These are phyloP conservation scores for Cephalophus harveyi DNA, from an alignment of 2,113 vertebrate genomes.

Conservation along the genomic window DNA sequence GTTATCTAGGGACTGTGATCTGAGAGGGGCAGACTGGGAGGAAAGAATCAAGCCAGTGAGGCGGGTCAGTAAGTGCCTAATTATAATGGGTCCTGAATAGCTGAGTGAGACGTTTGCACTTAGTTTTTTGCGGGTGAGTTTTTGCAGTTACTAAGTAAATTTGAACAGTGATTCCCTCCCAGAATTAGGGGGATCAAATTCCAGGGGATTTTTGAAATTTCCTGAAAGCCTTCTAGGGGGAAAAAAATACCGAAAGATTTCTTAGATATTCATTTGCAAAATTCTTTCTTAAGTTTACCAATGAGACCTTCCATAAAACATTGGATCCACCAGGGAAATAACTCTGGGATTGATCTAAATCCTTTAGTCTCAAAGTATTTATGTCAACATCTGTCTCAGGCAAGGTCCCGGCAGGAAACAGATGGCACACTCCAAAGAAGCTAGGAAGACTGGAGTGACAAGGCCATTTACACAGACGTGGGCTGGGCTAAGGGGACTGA, in stretches of 20 bases:
- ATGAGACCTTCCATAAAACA: slow-evolving; percentile 58
- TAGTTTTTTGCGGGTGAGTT: neutral
- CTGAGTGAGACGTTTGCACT: neutral
- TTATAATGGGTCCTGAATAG: neutral
- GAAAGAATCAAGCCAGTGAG: neutral
- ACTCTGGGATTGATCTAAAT: slow-evolving; percentile 72
- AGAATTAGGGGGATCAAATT: neutral
- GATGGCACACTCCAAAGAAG: slow-evolving; percentile 44
- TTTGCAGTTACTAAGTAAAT: neutral
- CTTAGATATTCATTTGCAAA: slow-evolving; percentile 59
- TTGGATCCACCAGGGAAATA: slow-evolving; percentile 66
- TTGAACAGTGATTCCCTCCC: neutral
- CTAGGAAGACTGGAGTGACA: neutral
- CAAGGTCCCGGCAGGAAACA: slow-evolving; percentile 58
- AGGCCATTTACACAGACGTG: slow-evolving; percentile 35
- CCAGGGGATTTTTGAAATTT: slow-evolving; percentile 26
- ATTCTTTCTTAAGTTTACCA: slow-evolving; percentile 59
- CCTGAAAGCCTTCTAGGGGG: neutral
- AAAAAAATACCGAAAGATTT: neutral
- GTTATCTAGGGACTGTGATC: neutral
- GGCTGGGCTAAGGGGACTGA: neutral
- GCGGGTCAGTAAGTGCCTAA: neutral
- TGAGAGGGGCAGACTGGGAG: neutral
- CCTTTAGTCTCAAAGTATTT: slow-evolving; percentile 70
- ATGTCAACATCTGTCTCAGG: slow-evolving; percentile 72